phyloP scores from a whole-genome alignment of 2,797 vertebrate species.

The Enteromius anoplus region DNA sequence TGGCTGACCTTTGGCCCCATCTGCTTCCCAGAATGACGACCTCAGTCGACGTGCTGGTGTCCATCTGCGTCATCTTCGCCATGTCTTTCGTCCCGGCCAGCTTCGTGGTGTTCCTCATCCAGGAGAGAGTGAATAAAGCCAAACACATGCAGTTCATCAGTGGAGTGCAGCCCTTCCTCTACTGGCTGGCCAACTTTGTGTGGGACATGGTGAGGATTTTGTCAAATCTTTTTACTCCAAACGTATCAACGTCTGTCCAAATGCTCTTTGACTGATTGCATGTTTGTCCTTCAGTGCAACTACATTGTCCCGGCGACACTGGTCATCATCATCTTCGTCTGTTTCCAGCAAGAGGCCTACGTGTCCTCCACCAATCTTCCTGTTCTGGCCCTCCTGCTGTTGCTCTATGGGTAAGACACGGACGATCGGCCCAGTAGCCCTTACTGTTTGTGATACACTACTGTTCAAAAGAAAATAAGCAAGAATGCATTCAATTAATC shows the following conservation, averaged over 20 bases:
- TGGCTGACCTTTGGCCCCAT: background rate
- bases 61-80: slow-evolving; percentile 98
- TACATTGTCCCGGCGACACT: slow-evolving; percentile 94
- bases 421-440: background rate
- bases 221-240: no score
- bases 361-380: slow-evolving; percentile 97
- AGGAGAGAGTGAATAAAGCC: slow-evolving; percentile 96
- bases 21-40: slow-evolving; percentile 88
- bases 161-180: slow-evolving; percentile 93
- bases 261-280: background rate
- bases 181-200: slow-evolving; percentile 96
- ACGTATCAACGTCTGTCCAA: background rate
- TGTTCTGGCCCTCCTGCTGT: slow-evolving; percentile 90
- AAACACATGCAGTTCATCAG: slow-evolving; percentile 98
- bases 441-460: background rate
- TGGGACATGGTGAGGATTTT: slow-evolving; percentile 94
- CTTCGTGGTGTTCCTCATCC: slow-evolving; percentile 98
- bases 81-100: slow-evolving; percentile 99
- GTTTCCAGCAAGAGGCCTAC: slow-evolving; percentile 98
- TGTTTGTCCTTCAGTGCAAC: slow-evolving; percentile 85
- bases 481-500: background rate
- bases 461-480: background rate
- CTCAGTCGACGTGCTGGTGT: slow-evolving; percentile 94
- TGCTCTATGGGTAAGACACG: slow-evolving; percentile 88
- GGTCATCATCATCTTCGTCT: slow-evolving; percentile 96